Evolutionary conservation across 2,888 invertebrate genomes (phyloP).

Genomic region (Drosophila helvetica): DNA sequence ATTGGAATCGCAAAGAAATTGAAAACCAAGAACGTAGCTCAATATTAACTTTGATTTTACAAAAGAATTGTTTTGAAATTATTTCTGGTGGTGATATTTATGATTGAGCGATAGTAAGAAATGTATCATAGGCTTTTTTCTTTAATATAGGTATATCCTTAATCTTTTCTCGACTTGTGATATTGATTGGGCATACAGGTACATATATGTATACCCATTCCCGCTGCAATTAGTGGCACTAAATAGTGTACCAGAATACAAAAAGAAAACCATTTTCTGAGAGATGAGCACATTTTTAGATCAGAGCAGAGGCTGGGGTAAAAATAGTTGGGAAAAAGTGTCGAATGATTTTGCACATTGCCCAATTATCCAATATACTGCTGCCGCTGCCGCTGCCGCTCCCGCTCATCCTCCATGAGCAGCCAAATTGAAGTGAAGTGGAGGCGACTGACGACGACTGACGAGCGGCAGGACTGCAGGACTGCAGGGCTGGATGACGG

Average conservation of each 20-base stretch:
- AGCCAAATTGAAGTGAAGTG: not conserved
- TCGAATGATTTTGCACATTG: constrained; percentile 62
- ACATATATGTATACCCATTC: no score
- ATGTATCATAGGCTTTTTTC: no score
- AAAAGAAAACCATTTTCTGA: constrained; percentile 24
- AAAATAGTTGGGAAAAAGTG: constrained; percentile 35
- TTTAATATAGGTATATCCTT: no score
- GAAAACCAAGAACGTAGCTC: no score
- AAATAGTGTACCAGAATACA: constrained; percentile 1
- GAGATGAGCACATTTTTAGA: constrained; percentile 9
- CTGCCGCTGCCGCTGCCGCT: not conserved
- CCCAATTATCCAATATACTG: constrained; percentile 55
- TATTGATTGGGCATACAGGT: not conserved
- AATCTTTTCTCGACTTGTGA: not conserved
- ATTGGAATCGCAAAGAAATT: no score
- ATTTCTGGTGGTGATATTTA: no score
- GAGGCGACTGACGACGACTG: not conserved
- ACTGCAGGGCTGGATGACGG: constrained; percentile 6
- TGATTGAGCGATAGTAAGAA: no score
- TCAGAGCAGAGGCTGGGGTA: not conserved
- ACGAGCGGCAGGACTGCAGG: not conserved
- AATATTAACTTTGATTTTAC: no score
- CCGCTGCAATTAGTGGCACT: not conserved
- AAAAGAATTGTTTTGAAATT: no score
- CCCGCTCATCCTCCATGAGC: not conserved